Base-by-base conservation (phyloP, 2,113 vertebrate genomes). In the western clawed frog (Xenopus tropicalis) region DNA sequence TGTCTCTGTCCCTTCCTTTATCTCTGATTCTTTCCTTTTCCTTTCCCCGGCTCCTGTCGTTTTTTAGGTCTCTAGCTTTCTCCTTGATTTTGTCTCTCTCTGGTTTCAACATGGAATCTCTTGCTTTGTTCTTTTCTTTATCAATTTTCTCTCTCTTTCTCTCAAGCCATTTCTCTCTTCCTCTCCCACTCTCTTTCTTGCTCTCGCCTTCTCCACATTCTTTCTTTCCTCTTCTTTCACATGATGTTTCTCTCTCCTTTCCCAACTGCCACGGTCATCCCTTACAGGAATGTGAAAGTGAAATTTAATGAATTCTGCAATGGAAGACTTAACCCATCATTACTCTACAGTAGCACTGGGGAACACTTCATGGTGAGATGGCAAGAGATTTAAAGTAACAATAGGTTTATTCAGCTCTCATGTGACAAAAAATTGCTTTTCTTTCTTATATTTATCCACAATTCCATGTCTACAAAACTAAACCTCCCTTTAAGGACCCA, bases 201-300 rank as follows among this genome's bases (percentile, higher is more conserved):
- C 84, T 73, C 37, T 72, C 6, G 86, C 90, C n/a, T 85, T 90
- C 20, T 90, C 91, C 64, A 79, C 85, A 0, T 71, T 83, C 21
- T 80, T 84, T n/a, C 80, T 82, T 9, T 93, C 93, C 25, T 84
- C 84, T 7, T 93, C 91, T 81, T 84, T 92, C n/a, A 65, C 16
- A 1, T 85, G 89, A 61, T 90, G 91, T 37, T 85, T 86, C 61
- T 85, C 75, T 79, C 91, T 96, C 42, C 83, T 82, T 23, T 94
- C 94, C 74, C 80, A 81, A 78, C 89, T 92, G 1, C 82, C 77
- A 11, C 88, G 91, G 78, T 81, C 88, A 19, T 94, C 94, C 64
- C 91, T 90, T n/a, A n/a, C n/a, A n/a, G n/a, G n/a, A n/a, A n/a
- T n/a, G n/a, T n/a, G n/a, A n/a, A n/a, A n/a, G n/a, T n/a, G n/a